These are phyloP conservation scores for Sphaerophoria rueppellii DNA, from an alignment of 2,888 invertebrate species.

Conservation along the genomic window DNA sequence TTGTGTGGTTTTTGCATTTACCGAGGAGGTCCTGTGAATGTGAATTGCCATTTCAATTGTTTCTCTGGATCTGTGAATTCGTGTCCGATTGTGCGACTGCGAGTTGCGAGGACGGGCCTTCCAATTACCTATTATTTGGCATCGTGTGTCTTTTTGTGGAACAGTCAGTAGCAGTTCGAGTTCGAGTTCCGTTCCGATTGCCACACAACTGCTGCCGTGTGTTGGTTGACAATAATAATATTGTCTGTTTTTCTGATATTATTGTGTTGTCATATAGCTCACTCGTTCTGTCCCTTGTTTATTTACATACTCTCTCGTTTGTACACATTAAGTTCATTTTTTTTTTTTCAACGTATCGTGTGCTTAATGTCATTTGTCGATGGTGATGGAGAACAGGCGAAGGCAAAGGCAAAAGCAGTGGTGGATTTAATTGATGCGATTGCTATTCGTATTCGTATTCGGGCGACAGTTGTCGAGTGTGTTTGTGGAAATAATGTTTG, in stretches of 20 bases:
- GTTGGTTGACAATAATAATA: slow-evolving; percentile 69
- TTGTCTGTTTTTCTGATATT: slow-evolving; percentile 52
- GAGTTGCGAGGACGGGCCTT: slow-evolving; percentile 56
- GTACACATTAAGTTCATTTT: background rate
- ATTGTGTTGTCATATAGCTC: slow-evolving; percentile 11
- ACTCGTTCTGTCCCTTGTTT: slow-evolving; percentile 30
- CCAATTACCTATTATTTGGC: slow-evolving; percentile 46
- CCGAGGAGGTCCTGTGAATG: slow-evolving; percentile 38
- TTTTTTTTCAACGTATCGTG: background rate
- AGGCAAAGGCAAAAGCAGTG: slow-evolving; percentile 52
- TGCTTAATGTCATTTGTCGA: slow-evolving; percentile 60
- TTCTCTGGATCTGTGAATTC: slow-evolving; percentile 55
- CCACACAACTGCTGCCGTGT: slow-evolving; percentile 49
- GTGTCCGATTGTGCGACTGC: slow-evolving; percentile 44
- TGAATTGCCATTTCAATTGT: slow-evolving; percentile 70
- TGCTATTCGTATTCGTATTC: slow-evolving; percentile 72
- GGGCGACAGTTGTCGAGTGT: slow-evolving; percentile 73
- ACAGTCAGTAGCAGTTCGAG: slow-evolving; percentile 66
- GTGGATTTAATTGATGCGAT: slow-evolving; percentile 73
- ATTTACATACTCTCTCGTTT: slow-evolving; percentile 1
- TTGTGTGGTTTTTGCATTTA: slow-evolving; percentile 37
- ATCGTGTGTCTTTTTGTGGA: slow-evolving; percentile 6
- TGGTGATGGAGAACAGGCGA: slow-evolving; percentile 30
- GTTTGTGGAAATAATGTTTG: slow-evolving; percentile 70
- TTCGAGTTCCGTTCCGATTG: slow-evolving; percentile 72